phyloP scores from a whole-genome alignment of 2,797 vertebrate species.

The Melanotaenia boesemani region DNA sequence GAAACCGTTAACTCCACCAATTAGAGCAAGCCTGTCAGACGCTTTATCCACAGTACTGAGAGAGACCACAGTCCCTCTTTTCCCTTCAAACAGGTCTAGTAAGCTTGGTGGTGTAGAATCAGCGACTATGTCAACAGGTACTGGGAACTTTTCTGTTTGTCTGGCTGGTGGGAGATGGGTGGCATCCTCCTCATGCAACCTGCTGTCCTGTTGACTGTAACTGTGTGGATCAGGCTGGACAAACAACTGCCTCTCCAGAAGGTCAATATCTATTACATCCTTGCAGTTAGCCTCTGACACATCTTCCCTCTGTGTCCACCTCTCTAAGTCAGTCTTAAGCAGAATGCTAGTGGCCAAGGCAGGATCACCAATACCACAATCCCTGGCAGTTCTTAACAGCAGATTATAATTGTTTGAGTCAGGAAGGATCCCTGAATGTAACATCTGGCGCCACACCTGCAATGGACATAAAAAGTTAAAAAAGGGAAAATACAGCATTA shows the following conservation, averaged over 20 bases:
- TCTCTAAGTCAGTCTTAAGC: slow-evolving; percentile 58
- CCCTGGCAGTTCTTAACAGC: slow-evolving; percentile 88
- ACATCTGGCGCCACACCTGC: slow-evolving; percentile 95
- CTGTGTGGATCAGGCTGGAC: slow-evolving; percentile 43
- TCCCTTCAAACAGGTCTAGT: slow-evolving; percentile 80
- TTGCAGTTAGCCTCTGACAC: background rate
- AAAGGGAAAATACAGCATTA: background rate
- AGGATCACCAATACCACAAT: slow-evolving; percentile 89
- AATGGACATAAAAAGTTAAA: background rate
- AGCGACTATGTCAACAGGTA: background rate
- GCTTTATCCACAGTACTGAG: slow-evolving; percentile 79
- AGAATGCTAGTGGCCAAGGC: slow-evolving; percentile 82
- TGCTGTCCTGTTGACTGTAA: background rate
- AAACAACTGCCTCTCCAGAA: slow-evolving; percentile 86
- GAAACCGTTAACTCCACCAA: slow-evolving; percentile 88
- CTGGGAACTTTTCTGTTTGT: slow-evolving; percentile 8
- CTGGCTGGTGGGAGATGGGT: slow-evolving; percentile 43
- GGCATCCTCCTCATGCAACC: slow-evolving; percentile 9
- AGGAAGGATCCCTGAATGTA: slow-evolving; percentile 84
- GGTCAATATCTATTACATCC: slow-evolving; percentile 78
- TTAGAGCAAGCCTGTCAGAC: slow-evolving; percentile 84
- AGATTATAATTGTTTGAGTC: slow-evolving; percentile 88
- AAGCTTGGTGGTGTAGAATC: slow-evolving; percentile 81
- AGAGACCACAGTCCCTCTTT: slow-evolving; percentile 75
- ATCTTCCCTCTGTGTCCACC: slow-evolving; percentile 17